phyloP scores from a whole-genome alignment of 2,797 vertebrate genomes.

The Oryzias dopingdopingensis region DNA sequence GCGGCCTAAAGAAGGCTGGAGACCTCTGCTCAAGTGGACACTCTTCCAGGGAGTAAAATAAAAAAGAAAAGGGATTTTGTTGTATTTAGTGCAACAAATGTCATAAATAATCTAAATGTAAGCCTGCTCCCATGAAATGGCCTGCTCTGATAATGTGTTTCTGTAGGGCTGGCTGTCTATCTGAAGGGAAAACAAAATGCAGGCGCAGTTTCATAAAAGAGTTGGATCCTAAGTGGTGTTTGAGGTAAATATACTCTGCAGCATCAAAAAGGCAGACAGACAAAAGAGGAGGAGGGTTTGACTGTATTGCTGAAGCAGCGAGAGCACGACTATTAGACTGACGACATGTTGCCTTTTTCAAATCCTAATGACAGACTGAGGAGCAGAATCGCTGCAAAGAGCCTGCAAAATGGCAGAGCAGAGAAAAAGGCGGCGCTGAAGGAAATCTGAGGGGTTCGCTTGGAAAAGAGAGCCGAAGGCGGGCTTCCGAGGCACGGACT shows the following conservation, averaged over 20 bases:
- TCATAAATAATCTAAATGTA: no score
- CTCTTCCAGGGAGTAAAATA: no score
- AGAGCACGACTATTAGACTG: constrained; percentile 37
- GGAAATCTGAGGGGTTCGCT: constrained; percentile 30
- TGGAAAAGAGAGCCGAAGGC: constrained; percentile 24
- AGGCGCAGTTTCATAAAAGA: constrained; percentile 9
- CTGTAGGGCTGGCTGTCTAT: neutral
- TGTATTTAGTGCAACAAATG: no score
- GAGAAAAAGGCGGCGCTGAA: constrained; percentile 18
- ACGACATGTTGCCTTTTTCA: constrained; percentile 25
- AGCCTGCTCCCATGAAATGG: constrained; percentile 3
- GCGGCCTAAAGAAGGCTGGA: no score
- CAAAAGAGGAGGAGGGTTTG: constrained; percentile 27
- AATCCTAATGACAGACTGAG: constrained; percentile 27
- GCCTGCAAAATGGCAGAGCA: constrained; percentile 22
- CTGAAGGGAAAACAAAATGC: neutral
- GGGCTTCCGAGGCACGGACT: constrained; percentile 17
- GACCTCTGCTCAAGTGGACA: no score
- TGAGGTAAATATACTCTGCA: neutral
- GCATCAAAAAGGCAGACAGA: constrained; percentile 1
- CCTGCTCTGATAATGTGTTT: constrained; percentile 7
- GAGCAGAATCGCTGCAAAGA: constrained; percentile 27
- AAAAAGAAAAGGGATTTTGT: no score
- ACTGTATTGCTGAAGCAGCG: constrained; percentile 22
- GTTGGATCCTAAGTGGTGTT: constrained; percentile 1